A percentile compares a stretch with the other conserved stretches of the same genome.
phyloP scores from a whole-genome alignment of 2,113 vertebrate species.

The Tyto alba region DNA sequence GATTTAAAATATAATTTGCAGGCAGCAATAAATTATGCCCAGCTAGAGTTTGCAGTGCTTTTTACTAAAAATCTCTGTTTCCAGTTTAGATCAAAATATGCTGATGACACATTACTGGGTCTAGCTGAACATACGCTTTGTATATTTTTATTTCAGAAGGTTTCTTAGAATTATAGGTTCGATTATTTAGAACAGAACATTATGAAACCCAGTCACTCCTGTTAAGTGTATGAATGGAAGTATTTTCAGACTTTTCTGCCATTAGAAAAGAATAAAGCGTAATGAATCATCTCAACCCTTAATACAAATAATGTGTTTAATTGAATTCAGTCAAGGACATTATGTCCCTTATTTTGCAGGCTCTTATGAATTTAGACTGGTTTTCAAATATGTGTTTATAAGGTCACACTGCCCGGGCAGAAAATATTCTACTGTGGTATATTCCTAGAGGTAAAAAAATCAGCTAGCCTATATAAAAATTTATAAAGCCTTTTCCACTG shows the following conservation, averaged over 20 bases:
- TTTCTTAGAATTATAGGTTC: slow-evolving; percentile 42
- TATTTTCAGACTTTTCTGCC: slow-evolving; percentile 22
- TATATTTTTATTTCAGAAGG: slow-evolving; percentile 34
- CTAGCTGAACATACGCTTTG: slow-evolving; percentile 10
- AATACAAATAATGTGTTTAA: slow-evolving; percentile 33
- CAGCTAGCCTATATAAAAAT: neutral
- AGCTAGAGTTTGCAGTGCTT: neutral
- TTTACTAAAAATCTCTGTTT: slow-evolving; percentile 28
- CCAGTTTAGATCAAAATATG: slow-evolving; percentile 25
- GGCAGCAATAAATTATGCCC: slow-evolving; percentile 1
- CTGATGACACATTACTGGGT: slow-evolving; percentile 25
- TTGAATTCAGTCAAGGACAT: neutral
- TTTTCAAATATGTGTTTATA: neutral
- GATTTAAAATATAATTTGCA: slow-evolving; percentile 33
- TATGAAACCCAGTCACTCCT: slow-evolving; percentile 7
- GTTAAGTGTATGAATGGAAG: slow-evolving; percentile 5
- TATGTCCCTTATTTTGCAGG: neutral
- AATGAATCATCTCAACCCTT: slow-evolving; percentile 2
- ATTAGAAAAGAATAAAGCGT: slow-evolving; percentile 1
- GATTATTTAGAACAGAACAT: slow-evolving; percentile 31
- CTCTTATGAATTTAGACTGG: neutral
- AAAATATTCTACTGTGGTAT: neutral
- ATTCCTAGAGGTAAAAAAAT: neutral
- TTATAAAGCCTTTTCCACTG: neutral
- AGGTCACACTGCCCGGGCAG: neutral